Conservation (phyloP, 1,140 invertebrate species). For the Apis cerana region DNA sequence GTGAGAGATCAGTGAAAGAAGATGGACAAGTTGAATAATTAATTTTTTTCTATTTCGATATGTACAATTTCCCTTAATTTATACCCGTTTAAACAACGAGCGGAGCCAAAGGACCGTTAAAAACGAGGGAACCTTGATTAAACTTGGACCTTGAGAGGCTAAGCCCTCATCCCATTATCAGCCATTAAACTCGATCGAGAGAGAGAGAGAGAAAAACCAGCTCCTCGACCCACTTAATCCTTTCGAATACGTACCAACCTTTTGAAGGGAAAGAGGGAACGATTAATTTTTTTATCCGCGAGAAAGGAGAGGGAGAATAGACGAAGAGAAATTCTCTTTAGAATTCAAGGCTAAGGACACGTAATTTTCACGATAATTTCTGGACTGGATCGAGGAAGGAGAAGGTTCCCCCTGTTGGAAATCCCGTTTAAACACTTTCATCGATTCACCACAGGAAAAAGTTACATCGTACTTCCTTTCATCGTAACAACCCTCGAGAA, state of each 20-base stretch:
- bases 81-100: neutral
- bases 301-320: too few species aligned
- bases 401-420: neutral
- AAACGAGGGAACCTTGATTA: neutral
- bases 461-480: constrained; percentile 32
- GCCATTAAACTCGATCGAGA: neutral
- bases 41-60: neutral
- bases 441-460: constrained; percentile 33
- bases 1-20: neutral
- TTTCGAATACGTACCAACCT: neutral
- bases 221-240: neutral
- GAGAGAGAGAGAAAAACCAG: too few species aligned
- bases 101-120: neutral
- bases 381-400: neutral
- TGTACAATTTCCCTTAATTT: neutral
- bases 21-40: neutral
- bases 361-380: constrained; percentile 22
- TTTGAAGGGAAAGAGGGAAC: neutral
- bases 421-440: constrained; percentile 48
- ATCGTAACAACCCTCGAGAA: constrained; percentile 41
- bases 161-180: neutral
- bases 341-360: constrained; percentile 26
- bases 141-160: neutral
- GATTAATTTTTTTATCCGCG: neutral
- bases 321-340: neutral